Base-by-base conservation (phyloP, 2,113 vertebrate species). In the Noturus placidus region DNA sequence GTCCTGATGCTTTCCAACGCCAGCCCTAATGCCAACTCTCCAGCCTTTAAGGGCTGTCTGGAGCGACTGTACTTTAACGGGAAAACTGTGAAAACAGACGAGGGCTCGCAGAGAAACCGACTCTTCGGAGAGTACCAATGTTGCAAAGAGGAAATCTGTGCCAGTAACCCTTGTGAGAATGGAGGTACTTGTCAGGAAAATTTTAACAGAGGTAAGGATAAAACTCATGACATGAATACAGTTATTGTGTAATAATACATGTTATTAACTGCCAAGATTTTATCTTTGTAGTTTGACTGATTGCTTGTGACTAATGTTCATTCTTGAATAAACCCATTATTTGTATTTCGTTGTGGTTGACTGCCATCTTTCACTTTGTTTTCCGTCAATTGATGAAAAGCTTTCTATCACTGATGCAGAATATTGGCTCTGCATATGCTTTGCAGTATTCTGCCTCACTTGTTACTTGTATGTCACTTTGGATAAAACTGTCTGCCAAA, bases 31-130 rank as follows among this genome's bases (percentile, higher is more conserved):
- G 20, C 78, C 3, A 86, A 92, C 20, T 91, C 91, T 0, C 65
- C 67, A 27, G 97, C 95, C 0, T 98, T 99, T 85, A 90, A 88
- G 3, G 98, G 98, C 82, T 99, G 98, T 90, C 90, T 99, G 87
- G 96, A 98, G 0, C 91, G 88, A 35, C 80, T 98, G 67, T 85
- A 91, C n/a, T 92, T 99, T 88, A 97, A 97, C 0, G 93, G 96
- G 63, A 91, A 95, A 92, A 91, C 91, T 0, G 91, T 97, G 88
- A 90, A 92, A 87, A 93, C 88, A 57, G 91, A 94, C 0, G 93
- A 94, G 0, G 85, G 90, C 38, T 86, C 82, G 0, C 95, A 94
- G 17, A 87, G 92, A 52, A 46, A 96, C 90, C 94, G 96, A 79
- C 94, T 95, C 79, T 94, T 93, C 25, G 96, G 96, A 7, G 92